Conservation (phyloP, 2,888 invertebrate genomes). For the Lysandra coridon region DNA sequence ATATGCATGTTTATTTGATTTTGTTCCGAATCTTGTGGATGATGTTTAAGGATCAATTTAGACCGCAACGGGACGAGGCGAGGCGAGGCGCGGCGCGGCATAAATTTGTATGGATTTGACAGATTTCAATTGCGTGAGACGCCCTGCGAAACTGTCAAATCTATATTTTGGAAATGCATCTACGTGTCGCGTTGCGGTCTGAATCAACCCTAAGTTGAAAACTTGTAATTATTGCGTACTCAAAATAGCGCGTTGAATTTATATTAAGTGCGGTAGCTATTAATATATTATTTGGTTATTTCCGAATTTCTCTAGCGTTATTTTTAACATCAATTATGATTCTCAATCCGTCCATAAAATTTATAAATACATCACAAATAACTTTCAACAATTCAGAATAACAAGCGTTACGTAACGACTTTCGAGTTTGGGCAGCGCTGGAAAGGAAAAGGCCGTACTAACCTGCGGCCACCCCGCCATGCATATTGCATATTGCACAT, state of each 20-base stretch:
- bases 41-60: not conserved
- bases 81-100: too few species aligned
- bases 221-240: too few species aligned
- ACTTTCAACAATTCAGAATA: conserved; percentile 1
- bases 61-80: too few species aligned
- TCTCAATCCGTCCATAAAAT: not conserved
- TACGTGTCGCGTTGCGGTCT: too few species aligned
- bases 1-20: not conserved
- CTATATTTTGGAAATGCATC: too few species aligned
- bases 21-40: not conserved
- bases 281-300: not conserved
- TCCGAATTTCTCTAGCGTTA: not conserved
- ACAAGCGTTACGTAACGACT: conserved; percentile 1
- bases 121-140: too few species aligned
- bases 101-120: too few species aligned
- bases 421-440: conserved; percentile 18
- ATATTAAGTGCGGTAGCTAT: too few species aligned
- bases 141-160: too few species aligned
- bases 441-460: conserved; percentile 47
- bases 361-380: not conserved
- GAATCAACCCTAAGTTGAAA: too few species aligned
- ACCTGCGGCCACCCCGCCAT: conserved; percentile 57
- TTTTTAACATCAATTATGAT: not conserved
- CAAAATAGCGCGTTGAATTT: too few species aligned
- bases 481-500: conserved; percentile 57